Evolutionary conservation across 2,113 vertebrate species (phyloP), one percentile per base, ranked within the genome.

Genomic region (Oncorhynchus masou): DNA sequence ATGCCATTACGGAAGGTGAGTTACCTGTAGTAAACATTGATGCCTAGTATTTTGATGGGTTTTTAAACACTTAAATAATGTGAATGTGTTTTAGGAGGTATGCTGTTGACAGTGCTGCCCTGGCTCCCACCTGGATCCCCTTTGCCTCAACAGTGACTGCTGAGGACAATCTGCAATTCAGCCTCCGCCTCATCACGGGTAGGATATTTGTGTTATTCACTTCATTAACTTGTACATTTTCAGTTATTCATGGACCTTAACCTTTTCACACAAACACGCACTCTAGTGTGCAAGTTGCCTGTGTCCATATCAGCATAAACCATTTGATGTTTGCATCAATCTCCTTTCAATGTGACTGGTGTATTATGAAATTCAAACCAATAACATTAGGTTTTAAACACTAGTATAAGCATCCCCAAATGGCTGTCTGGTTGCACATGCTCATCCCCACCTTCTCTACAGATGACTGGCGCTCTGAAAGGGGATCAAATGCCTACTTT

Each of bases 121-220:
- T 80, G 20, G 29, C 15, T 19, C 81, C 81, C 3, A 70, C 74
- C 39, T 83, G 81, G 81, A 39, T 71, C 60, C 78, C 81, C 16
- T 77, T 69, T 49, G 29, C 16, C 62, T 15, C 74, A 6, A 19
- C 74, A 1, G 2, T n/a, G 22, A 19, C 60, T 1, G 66, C 45
- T 22, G 25, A 49, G 3, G 73, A 77, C 66, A 13, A 24, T 51
- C 70, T 83, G 34, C 74, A 73, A 11, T 83, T 83, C 39, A 31
- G 24, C 2, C 81, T 83, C 5, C 27, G 27, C 5, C 74, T 83
- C 70, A 77, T 83, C 74, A 83, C 3, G n/a, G 78, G 81, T 80
- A 74, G 1, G 0, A 11, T 65, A 2, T 54, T 11, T 24, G 19
- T 24, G 5, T 20, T 2, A n/a, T 29, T 19, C 24, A 13, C 12